Evolutionary conservation across 2,888 invertebrate species (phyloP).

Genomic region (Philaethria dido): DNA sequence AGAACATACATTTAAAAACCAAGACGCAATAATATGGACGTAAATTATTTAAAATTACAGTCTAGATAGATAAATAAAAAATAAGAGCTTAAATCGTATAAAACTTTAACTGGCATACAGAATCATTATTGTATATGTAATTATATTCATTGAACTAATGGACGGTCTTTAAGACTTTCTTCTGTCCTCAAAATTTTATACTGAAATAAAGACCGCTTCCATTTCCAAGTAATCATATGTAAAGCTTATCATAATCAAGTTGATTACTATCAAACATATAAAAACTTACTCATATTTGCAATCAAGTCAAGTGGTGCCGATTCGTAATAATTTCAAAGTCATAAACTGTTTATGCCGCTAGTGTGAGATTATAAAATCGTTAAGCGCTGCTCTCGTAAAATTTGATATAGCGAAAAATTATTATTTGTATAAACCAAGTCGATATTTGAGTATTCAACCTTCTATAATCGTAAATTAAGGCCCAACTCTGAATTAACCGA

Average conservation of each 20-base stretch:
- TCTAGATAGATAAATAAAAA: not conserved
- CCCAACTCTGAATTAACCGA: conserved; percentile 70
- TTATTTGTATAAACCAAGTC: conserved; percentile 57
- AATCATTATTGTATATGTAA: not conserved
- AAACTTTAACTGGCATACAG: too few species aligned
- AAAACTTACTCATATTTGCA: conserved; percentile 51
- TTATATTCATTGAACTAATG: conserved; percentile 50
- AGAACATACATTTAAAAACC: not conserved
- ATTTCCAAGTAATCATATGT: conserved; percentile 1
- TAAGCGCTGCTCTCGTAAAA: conserved; percentile 62
- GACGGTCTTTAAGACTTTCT: conserved; percentile 48
- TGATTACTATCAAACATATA: conserved; percentile 52
- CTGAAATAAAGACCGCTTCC: not conserved
- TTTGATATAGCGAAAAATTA: conserved; percentile 63
- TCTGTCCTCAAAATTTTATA: conserved; percentile 50
- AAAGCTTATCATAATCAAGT: conserved; percentile 58
- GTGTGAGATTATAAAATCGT: conserved; percentile 60
- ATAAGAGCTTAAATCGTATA: too few species aligned
- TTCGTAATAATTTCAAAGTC: conserved; percentile 52
- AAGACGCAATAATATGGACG: not conserved
- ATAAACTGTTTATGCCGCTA: conserved; percentile 54
- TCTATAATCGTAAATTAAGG: conserved; percentile 79
- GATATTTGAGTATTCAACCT: conserved; percentile 71
- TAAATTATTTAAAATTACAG: not conserved
- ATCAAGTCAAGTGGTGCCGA: conserved; percentile 51